These are phyloP conservation scores for Odontophorus gujanensis DNA, from an alignment of 2,113 vertebrate species.

Conservation along the genomic window DNA sequence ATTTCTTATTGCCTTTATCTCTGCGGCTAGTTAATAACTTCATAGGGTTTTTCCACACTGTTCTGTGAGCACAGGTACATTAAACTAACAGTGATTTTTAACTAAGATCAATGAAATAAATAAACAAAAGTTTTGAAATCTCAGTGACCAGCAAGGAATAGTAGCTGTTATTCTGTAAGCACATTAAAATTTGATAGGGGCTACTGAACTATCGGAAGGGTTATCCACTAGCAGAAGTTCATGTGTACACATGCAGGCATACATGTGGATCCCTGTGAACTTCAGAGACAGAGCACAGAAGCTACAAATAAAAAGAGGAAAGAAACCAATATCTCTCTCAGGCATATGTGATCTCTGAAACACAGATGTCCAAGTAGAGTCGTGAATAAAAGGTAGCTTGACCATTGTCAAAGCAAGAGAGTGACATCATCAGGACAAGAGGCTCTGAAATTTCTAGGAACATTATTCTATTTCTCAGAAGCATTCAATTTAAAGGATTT, in stretches of 20 bases:
- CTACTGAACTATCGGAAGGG: not conserved
- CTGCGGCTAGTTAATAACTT: not conserved
- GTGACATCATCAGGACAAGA: not conserved
- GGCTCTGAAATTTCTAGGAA: not conserved
- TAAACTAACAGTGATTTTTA: not conserved
- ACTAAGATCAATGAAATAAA: not conserved
- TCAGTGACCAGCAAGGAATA: not conserved
- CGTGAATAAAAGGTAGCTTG: not conserved
- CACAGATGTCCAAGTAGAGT: not conserved
- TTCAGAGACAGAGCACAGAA: not conserved
- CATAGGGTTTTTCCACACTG: not conserved
- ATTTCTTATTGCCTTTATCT: not conserved
- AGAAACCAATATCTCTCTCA: not conserved
- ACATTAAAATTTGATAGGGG: not conserved
- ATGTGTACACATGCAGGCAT: not conserved
- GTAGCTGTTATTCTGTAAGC: not conserved
- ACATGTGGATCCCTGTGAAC: rapidly evolving
- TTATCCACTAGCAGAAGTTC: not conserved
- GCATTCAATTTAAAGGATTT: not conserved
- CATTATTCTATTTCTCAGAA: not conserved
- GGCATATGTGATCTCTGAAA: not conserved
- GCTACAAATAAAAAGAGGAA: not conserved
- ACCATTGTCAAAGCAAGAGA: not conserved
- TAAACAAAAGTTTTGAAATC: not conserved
- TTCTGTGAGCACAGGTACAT: not conserved